Evolutionary conservation across 2,888 invertebrate species (phyloP).

Genomic region (Scaptomyza flava): DNA sequence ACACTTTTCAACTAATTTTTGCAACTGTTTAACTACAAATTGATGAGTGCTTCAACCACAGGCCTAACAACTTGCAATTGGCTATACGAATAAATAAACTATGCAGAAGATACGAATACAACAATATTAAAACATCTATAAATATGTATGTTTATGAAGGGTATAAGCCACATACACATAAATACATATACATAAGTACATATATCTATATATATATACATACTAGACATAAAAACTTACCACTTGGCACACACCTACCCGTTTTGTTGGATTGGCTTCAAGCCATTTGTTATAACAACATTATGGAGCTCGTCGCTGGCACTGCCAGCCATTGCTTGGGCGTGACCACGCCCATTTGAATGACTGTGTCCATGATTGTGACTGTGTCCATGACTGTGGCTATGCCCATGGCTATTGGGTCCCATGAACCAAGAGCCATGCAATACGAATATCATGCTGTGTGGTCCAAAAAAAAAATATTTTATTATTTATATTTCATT

Average conservation of each 20-base stretch:
- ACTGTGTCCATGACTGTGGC: slow-evolving; percentile 50
- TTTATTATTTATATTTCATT: slow-evolving; percentile 48
- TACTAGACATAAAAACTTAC: slow-evolving; percentile 5
- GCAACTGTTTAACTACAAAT: slow-evolving; percentile 23
- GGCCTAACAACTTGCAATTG: slow-evolving; percentile 48
- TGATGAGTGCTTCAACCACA: slow-evolving; percentile 36
- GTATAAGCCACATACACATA: not conserved
- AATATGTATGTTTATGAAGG: slow-evolving; percentile 5
- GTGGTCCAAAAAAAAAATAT: slow-evolving; percentile 45
- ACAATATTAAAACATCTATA: slow-evolving; percentile 4
- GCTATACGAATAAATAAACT: slow-evolving; percentile 45
- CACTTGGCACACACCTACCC: slow-evolving; percentile 38
- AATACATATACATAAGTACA: not conserved
- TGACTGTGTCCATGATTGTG: slow-evolving; percentile 27
- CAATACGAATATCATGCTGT: slow-evolving; percentile 91
- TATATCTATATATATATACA: not conserved
- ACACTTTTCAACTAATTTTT: not conserved
- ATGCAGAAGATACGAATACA: not conserved
- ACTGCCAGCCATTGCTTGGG: slow-evolving; percentile 8
- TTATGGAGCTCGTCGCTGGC: slow-evolving; percentile 43
- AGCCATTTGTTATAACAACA: slow-evolving; percentile 56
- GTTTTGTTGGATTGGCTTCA: slow-evolving; percentile 52
- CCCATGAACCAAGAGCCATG: slow-evolving; percentile 87
- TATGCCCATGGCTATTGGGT: slow-evolving; percentile 69
- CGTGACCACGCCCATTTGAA: slow-evolving; percentile 32